phyloP scores from a whole-genome alignment of 2,888 invertebrate species.

The Pandemis cinnamomeana region DNA sequence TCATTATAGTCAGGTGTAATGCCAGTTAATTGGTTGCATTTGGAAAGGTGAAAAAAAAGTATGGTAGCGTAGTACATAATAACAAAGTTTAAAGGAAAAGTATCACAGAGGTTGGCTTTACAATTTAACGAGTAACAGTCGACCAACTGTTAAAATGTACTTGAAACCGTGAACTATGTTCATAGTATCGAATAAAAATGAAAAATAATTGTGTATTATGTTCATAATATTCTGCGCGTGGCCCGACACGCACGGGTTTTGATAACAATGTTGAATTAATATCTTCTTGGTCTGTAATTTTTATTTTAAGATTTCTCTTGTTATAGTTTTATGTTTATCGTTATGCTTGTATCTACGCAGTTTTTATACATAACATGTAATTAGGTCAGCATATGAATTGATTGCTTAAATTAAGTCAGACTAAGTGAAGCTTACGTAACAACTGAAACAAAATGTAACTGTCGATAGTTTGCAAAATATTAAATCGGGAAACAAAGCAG shows the following conservation, averaged over 20 bases:
- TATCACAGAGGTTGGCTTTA: too few relatives aligned
- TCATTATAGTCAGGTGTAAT: too few relatives aligned
- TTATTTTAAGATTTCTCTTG: not conserved
- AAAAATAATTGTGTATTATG: too few relatives aligned
- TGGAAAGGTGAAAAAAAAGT: too few relatives aligned
- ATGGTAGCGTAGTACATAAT: too few relatives aligned
- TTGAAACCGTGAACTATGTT: too few relatives aligned
- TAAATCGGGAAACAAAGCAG: not conserved
- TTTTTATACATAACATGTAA: conserved; percentile 16
- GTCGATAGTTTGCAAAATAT: conserved; percentile 17
- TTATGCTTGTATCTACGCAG: conserved; percentile 5
- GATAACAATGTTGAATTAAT: not conserved
- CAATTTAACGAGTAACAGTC: too few relatives aligned
- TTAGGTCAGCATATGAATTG: conserved; percentile 13
- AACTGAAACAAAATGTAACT: conserved; percentile 4
- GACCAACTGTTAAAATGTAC: too few relatives aligned
- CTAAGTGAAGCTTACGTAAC: conserved; percentile 19
- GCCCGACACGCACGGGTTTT: not conserved
- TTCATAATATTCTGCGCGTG: too few relatives aligned
- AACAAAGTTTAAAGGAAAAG: too few relatives aligned
- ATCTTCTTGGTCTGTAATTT: not conserved
- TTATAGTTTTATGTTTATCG: not conserved
- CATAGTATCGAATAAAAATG: too few relatives aligned
- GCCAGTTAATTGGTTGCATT: too few relatives aligned
- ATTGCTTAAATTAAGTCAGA: conserved; percentile 19